A percentile compares a stretch with the other conserved stretches of the same genome.
Conservation (phyloP, 2,888 invertebrate species). For the Ectobius pallidus region DNA sequence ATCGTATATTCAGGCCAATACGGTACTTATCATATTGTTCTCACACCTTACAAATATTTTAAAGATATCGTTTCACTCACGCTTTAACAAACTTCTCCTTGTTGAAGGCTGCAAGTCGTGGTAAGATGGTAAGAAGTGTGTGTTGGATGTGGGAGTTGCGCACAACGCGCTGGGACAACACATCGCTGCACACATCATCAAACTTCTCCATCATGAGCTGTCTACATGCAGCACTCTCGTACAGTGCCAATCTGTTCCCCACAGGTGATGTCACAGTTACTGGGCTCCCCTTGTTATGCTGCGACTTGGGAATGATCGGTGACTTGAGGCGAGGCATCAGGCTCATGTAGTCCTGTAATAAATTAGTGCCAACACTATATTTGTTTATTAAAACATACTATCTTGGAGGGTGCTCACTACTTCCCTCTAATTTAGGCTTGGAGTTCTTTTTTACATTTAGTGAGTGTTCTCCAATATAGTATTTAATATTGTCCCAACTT, state of each 20-base stretch:
- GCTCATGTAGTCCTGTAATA: conserved; percentile 57
- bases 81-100: conserved; percentile 77
- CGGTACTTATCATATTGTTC: no score
- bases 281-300: conserved; percentile 41
- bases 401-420: no score
- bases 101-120: conserved; percentile 92
- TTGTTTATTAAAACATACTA: no score
- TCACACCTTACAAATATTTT: not conserved
- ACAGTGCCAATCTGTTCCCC: conserved; percentile 54
- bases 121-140: conserved; percentile 83
- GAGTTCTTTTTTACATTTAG: no score
- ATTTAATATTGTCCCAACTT: no score
- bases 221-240: conserved; percentile 87
- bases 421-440: no score
- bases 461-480: no score
- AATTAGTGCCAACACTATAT: no score
- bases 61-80: conserved; percentile 49
- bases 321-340: conserved; percentile 66
- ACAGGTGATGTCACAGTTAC: conserved; percentile 35
- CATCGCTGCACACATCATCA: conserved; percentile 77
- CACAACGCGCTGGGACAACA: conserved; percentile 76
- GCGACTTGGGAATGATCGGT: conserved; percentile 59
- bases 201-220: conserved; percentile 83
- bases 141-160: conserved; percentile 85
- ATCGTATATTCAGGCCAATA: no score